Conservation (phyloP, 2,888 invertebrate genomes). For the Helicoverpa assulta region DNA sequence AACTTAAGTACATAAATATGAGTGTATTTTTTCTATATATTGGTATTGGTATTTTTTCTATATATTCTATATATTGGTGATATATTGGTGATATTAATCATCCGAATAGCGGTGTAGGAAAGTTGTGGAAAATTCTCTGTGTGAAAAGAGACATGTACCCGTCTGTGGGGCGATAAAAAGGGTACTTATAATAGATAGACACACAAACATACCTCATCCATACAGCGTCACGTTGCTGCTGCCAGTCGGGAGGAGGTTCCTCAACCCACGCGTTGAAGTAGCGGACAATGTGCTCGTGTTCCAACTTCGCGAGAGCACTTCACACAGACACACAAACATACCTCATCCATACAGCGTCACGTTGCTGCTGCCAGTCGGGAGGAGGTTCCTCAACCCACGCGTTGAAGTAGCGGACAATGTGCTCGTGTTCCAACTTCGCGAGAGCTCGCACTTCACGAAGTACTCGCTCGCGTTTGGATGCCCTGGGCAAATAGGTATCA, state of each 20-base stretch:
- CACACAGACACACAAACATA: conserved; percentile 47
- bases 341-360: conserved; percentile 92
- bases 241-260: conserved; percentile 96
- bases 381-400: conserved; percentile 99
- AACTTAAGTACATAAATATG: too few species aligned
- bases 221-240: conserved; percentile 93
- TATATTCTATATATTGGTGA: too few species aligned
- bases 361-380: conserved; percentile 95
- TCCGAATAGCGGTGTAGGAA: too few species aligned
- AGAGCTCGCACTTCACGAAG: conserved; percentile 98
- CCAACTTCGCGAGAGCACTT: conserved; percentile 96
- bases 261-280: conserved; percentile 99
- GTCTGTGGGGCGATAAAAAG: too few species aligned
- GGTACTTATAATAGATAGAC: too few species aligned
- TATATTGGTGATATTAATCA: too few species aligned
- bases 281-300: conserved; percentile 98
- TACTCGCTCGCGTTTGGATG: conserved; percentile 95
- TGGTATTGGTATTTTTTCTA: too few species aligned
- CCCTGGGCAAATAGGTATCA: conserved; percentile 82
- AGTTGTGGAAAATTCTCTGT: too few species aligned
- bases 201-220: conserved; percentile 85
- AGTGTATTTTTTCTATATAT: too few species aligned
- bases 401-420: conserved; percentile 98
- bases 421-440: conserved; percentile 97
- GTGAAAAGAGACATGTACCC: too few species aligned